Evolutionary conservation across 2,113 vertebrate genomes (phyloP).

Genomic region (Platysteira castanea): DNA sequence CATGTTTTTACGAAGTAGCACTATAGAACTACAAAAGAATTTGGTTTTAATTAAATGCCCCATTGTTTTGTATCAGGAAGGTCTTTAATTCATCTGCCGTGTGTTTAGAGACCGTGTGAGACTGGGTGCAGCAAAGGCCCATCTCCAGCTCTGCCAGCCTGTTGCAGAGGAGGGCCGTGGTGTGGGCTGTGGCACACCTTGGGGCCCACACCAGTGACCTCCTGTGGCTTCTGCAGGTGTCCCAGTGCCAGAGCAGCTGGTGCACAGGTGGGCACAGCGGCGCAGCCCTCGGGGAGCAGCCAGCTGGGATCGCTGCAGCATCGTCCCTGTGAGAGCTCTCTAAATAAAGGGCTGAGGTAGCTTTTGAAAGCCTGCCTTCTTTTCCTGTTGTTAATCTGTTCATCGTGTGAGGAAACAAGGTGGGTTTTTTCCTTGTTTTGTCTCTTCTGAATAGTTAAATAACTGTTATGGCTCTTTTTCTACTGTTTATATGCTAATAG

Average conservation of each 20-base stretch:
- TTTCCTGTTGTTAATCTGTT: background rate
- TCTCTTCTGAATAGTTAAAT: background rate
- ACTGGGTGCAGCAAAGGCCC: background rate
- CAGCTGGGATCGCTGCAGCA: accelerated
- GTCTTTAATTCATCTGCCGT: background rate
- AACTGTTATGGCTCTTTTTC: background rate
- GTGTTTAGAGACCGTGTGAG: accelerated
- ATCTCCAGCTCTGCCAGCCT: background rate
- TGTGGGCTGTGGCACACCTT: background rate
- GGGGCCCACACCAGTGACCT: background rate
- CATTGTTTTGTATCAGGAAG: background rate
- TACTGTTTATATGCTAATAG: background rate
- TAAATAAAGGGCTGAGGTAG: background rate
- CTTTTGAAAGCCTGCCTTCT: background rate
- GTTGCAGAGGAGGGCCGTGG: background rate
- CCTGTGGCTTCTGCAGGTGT: background rate
- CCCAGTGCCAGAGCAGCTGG: accelerated
- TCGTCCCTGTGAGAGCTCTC: background rate
- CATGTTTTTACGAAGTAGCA: conserved; percentile 48
- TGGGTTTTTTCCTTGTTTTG: background rate
- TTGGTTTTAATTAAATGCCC: background rate
- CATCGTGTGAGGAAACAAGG: background rate
- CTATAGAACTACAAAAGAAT: conserved; percentile 9
- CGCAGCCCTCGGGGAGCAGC: background rate
- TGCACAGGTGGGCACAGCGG: accelerated